Conservation (phyloP, 2,888 invertebrate species). For the Sminthurinus aureus region DNA sequence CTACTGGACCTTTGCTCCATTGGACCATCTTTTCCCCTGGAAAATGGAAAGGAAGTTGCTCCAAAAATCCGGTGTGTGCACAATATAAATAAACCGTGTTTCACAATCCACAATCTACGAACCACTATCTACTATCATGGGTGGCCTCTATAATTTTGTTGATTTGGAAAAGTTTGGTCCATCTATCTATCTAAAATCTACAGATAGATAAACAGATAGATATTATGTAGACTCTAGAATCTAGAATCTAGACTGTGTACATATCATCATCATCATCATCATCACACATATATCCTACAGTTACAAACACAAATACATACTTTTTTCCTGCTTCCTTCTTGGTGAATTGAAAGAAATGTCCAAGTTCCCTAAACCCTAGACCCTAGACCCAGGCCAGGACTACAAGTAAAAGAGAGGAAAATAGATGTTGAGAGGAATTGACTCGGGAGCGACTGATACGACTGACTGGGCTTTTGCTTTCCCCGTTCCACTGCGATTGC, state of each 20-base stretch:
- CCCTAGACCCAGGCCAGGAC: too few relatives aligned
- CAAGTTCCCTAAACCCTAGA: background rate
- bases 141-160: background rate
- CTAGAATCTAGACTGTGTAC: too few relatives aligned
- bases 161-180: background rate
- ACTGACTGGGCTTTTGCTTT: slow-evolving; percentile 3
- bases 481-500: too few relatives aligned
- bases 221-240: too few relatives aligned
- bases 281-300: background rate
- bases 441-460: background rate
- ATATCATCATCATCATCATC: too few relatives aligned
- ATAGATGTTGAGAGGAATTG: background rate
- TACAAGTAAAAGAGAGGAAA: slow-evolving; percentile 10
- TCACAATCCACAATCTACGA: too few relatives aligned
- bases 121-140: background rate
- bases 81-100: too few relatives aligned
- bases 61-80: background rate
- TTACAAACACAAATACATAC: background rate
- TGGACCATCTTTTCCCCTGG: background rate
- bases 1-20: slow-evolving; percentile 13
- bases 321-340: background rate
- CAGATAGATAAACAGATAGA: too few relatives aligned
- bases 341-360: slow-evolving; percentile 4
- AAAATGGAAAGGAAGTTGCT: slow-evolving; percentile 6
- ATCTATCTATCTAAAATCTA: background rate